Percentiles rank a stretch among this genome's conserved stretches.
Conservation (phyloP, 2,888 invertebrate genomes). For the Lasioglossum zephyrum region DNA sequence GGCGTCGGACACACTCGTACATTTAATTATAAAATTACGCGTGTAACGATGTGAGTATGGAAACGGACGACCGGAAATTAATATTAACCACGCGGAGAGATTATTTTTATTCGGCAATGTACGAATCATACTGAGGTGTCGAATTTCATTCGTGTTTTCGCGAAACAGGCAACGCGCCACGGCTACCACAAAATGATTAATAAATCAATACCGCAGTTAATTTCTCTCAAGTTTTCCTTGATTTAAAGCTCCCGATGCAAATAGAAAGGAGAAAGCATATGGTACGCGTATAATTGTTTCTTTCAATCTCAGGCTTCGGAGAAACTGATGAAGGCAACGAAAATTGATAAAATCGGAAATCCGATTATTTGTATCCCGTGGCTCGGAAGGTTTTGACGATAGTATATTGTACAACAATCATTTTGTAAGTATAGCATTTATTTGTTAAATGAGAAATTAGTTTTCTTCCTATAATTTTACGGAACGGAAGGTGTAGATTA, state of each 20-base stretch:
- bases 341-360: neutral
- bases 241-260: neutral
- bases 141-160: neutral
- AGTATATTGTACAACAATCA: neutral
- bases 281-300: neutral
- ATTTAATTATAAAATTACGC: constrained; percentile 15
- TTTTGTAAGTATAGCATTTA: neutral
- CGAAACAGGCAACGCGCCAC: neutral
- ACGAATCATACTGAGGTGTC: neutral
- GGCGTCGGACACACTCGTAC: neutral
- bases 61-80: neutral
- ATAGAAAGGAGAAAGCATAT: neutral
- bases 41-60: neutral
- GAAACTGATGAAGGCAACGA: neutral
- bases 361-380: neutral
- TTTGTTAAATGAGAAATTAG: neutral
- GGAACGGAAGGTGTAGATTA: neutral
- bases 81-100: neutral
- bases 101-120: neutral
- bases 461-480: neutral
- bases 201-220: neutral
- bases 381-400: neutral
- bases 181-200: neutral
- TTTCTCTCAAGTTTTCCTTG: neutral
- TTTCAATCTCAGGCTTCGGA: neutral